phyloP scores from a whole-genome alignment of 2,888 invertebrate species.

The Caenorhabditis sp. region DNA sequence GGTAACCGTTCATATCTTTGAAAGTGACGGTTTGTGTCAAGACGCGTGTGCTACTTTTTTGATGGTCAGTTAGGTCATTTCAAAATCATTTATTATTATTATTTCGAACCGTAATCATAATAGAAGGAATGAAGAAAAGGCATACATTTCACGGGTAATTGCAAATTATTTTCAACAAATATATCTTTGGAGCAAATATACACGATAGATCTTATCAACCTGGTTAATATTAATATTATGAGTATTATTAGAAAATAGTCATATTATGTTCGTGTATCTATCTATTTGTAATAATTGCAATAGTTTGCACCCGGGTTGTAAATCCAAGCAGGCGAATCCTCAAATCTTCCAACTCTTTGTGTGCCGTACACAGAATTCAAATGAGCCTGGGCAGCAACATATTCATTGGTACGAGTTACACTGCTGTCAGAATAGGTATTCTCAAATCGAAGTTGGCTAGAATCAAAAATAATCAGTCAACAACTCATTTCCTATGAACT shows the following conservation, averaged over 20 bases:
- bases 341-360: conserved; percentile 43
- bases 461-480: background rate
- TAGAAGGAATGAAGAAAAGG: background rate
- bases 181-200: conserved; percentile 3
- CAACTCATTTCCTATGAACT: background rate
- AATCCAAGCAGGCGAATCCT: conserved; percentile 59
- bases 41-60: conserved; percentile 8
- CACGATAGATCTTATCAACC: background rate
- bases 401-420: conserved; percentile 62
- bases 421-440: conserved; percentile 45
- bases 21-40: conserved; percentile 12
- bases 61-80: conserved; percentile 1
- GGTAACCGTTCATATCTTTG: background rate
- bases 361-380: conserved; percentile 57
- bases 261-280: no score
- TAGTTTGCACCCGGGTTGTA: conserved; percentile 61
- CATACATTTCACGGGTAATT: conserved; percentile 2
- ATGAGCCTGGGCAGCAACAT: conserved; percentile 59
- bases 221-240: background rate
- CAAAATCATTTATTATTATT: conserved; percentile 2
- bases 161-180: background rate
- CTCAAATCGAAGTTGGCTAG: conserved; percentile 39
- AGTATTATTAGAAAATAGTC: background rate
- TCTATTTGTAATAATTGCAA: conserved; percentile 51
- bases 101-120: conserved; percentile 11